A percentile compares a stretch with the other conserved stretches of the same genome.
These are phyloP conservation scores for Pollenia amentaria DNA, from an alignment of 2,888 invertebrate genomes.

Conservation along the genomic window DNA sequence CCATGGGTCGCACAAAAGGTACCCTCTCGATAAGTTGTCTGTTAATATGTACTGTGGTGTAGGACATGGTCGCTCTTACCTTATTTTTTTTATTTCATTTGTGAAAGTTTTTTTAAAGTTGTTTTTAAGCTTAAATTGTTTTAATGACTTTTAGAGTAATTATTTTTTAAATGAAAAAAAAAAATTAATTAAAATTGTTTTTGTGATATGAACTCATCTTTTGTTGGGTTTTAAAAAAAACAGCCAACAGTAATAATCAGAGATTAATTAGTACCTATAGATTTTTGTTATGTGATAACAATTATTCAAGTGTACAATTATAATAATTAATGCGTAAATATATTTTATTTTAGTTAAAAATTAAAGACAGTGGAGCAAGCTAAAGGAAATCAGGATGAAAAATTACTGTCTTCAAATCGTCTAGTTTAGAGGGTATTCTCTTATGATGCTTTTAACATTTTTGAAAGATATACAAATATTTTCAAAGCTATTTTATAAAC, in stretches of 20 bases:
- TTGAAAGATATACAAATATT: too few species aligned
- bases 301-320: conserved; percentile 51
- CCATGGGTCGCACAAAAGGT: too few species aligned
- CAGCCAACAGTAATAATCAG: conserved; percentile 62
- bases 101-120: background rate
- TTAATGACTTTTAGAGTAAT: conserved; percentile 4
- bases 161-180: background rate
- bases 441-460: too few species aligned
- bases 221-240: conserved; percentile 31
- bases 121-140: conserved; percentile 40
- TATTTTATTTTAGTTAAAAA: conserved; percentile 7
- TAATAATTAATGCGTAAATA: conserved; percentile 26
- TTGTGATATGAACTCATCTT: background rate
- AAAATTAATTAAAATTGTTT: conserved; percentile 5
- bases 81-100: background rate
- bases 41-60: too few species aligned
- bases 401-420: background rate
- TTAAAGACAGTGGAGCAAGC: background rate
- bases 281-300: conserved; percentile 64
- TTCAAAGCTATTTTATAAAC: too few species aligned
- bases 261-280: conserved; percentile 69
- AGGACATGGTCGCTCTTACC: background rate
- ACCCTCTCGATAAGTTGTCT: too few species aligned
- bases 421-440: too few species aligned
- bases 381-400: background rate